A percentile compares a stretch with the other conserved stretches of the same genome.
These are phyloP conservation scores for Prunella himalayana DNA, from an alignment of 2,113 vertebrate species.

Conservation along the genomic window DNA sequence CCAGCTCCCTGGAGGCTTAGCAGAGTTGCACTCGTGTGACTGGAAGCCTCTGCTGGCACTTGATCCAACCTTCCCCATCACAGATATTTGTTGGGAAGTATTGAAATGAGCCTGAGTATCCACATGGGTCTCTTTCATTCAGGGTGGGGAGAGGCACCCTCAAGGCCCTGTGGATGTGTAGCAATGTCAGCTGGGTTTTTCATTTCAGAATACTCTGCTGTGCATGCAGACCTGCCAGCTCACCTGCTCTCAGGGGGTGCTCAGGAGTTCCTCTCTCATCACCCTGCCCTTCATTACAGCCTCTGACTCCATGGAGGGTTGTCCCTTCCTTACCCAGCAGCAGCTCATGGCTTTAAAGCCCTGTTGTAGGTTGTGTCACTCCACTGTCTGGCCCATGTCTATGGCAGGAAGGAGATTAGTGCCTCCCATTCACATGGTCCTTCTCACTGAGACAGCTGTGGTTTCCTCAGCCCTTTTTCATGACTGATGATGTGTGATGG, in stretches of 20 bases:
- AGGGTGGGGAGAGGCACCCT: too few relatives aligned
- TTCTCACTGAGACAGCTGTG: background rate
- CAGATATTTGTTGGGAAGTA: background rate
- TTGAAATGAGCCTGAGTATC: background rate
- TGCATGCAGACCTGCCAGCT: background rate
- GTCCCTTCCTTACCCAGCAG: background rate
- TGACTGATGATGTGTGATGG: background rate
- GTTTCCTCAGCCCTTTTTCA: background rate
- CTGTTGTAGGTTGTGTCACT: background rate
- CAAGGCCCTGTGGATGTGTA: background rate
- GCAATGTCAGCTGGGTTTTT: background rate
- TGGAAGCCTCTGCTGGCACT: background rate
- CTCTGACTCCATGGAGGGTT: background rate
- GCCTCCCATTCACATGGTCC: background rate
- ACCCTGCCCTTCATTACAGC: background rate
- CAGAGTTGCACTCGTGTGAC: background rate
- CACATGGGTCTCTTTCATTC: rapidly evolving
- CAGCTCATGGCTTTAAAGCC: background rate
- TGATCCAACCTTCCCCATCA: background rate
- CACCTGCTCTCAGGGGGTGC: background rate
- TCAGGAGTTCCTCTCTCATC: background rate
- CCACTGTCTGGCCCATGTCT: rapidly evolving
- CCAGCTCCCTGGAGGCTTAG: background rate
- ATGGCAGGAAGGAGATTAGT: background rate
- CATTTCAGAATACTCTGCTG: background rate